Base-by-base conservation (phyloP, 92 coral and sea anemone species). In the Paragorgia papillata region DNA sequence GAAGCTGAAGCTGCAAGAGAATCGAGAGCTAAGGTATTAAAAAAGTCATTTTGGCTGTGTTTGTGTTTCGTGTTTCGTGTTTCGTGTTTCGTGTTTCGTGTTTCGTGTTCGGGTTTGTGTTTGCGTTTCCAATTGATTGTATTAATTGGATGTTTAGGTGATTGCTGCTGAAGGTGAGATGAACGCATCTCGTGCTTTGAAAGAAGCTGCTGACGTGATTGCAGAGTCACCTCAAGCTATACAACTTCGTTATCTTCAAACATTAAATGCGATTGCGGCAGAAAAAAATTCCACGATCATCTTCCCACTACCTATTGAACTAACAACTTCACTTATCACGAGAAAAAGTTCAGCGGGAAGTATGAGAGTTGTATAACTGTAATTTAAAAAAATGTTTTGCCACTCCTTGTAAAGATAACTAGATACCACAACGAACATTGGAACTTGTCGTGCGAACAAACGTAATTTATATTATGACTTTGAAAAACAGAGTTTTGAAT, bases 1-100 rank as follows among this genome's bases (percentile, higher is more conserved):
- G 96, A 90, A 57, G 96, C 96, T 31, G 96, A 90, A 73, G 96
- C 96, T 13, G 76, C 96, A 5, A 83, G 96, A 18, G 96, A 90
- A 51, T 91, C 96, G 73, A 85, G 96, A 63, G 96, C 96, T 0
- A 90, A 90, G 96, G 96, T 90, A 48, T 66, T 89, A 89, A 59
- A 90, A 91, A 71, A 90, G 86, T 1, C 92, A 90, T 39, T 82
- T 89, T 46, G n/a, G 14, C n/a, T 46, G 2, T 46, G 14, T 46
- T 46, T 46, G 14, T 2, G 2, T 2, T 15, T 15, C 2, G 17
- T 46, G 7, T 46, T 6, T 46, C 53, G 17, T n/a, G 43, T 46
- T 7, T 46, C 2, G 12, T 2, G 7, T 6, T n/a, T 46, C 53
- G 53, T 7, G 2, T 46, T n/a, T n/a, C 17, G 43, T 37, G 43